These are phyloP conservation scores for Plagiodera versicolora DNA, from an alignment of 2,888 invertebrate species.

Conservation along the genomic window DNA sequence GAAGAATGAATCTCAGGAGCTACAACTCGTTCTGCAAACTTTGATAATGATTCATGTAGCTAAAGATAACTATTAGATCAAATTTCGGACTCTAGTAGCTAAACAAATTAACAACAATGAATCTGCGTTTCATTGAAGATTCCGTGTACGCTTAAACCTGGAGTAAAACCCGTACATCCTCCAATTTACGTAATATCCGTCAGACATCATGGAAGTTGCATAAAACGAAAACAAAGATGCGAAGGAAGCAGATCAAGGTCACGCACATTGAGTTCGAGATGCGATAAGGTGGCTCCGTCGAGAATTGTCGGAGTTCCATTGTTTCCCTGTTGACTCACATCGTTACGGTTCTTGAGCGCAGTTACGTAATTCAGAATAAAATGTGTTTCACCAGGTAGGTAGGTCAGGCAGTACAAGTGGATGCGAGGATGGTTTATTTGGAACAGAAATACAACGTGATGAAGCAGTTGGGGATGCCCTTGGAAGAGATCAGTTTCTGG, in stretches of 20 bases:
- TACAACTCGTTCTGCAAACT: no score
- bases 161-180: conserved; percentile 4
- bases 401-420: neutral
- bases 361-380: conserved; percentile 29
- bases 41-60: no score
- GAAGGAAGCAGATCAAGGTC: conserved; percentile 25
- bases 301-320: conserved; percentile 32
- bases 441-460: no score
- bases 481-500: no score
- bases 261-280: conserved; percentile 9
- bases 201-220: conserved; percentile 13
- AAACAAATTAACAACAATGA: no score
- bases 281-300: conserved; percentile 19
- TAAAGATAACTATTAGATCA: no score
- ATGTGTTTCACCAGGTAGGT: conserved; percentile 9
- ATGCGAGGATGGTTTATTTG: neutral
- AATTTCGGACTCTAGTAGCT: no score
- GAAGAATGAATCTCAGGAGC: no score
- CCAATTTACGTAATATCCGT: neutral
- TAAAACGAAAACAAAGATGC: conserved; percentile 13
- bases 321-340: conserved; percentile 32
- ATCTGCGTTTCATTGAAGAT: neutral
- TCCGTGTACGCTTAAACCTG: neutral
- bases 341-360: conserved; percentile 33
- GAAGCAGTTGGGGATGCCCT: no score